Conservation (phyloP, 2,888 invertebrate species). For the Pandemis corylana region DNA sequence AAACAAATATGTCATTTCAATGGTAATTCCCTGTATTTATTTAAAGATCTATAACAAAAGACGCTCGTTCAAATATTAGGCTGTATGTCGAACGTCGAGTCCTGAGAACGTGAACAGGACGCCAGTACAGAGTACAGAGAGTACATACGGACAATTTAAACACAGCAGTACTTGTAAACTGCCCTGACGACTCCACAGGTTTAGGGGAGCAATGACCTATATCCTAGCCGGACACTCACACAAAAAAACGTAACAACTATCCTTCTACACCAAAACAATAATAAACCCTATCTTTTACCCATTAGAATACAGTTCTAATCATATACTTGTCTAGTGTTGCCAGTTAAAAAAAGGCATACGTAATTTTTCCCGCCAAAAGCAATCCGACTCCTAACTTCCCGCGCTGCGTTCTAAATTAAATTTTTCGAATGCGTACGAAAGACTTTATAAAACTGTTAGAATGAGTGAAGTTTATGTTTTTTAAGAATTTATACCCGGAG, state of each 20-base stretch:
- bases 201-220: conserved; percentile 85
- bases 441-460: conserved; percentile 53
- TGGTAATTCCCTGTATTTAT: conserved; percentile 27
- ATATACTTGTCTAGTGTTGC: conserved; percentile 64
- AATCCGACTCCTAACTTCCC: conserved; percentile 72
- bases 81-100: conserved; percentile 15
- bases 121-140: conserved; percentile 61
- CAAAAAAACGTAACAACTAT: conserved; percentile 69
- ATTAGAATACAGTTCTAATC: conserved; percentile 79
- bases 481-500: conserved; percentile 80
- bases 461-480: conserved; percentile 79
- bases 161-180: conserved; percentile 80
- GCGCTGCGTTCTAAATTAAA: conserved; percentile 55
- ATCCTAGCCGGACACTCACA: conserved; percentile 74
- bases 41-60: conserved; percentile 34
- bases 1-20: conserved; percentile 21
- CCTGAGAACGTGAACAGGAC: conserved; percentile 6
- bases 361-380: conserved; percentile 64
- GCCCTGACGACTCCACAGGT: conserved; percentile 81
- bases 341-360: conserved; percentile 66
- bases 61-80: conserved; percentile 35
- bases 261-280: conserved; percentile 61
- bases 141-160: conserved; percentile 84
- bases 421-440: conserved; percentile 54
- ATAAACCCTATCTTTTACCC: conserved; percentile 78